These are phyloP conservation scores for Eonycteris spelaea DNA, from an alignment of 2,113 vertebrate genomes.

Conservation along the genomic window DNA sequence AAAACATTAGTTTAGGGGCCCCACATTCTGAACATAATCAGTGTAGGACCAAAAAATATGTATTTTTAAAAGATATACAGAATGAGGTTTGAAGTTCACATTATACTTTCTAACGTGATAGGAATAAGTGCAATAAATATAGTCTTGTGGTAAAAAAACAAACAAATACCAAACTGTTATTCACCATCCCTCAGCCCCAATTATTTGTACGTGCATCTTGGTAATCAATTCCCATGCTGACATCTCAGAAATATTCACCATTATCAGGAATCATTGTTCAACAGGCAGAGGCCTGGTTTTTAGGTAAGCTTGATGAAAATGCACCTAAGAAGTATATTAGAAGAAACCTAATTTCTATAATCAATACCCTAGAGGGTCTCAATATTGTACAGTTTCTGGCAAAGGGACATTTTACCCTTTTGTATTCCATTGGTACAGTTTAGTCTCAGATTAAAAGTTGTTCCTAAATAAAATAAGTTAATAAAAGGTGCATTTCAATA, in stretches of 20 bases:
- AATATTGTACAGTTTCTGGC: not conserved
- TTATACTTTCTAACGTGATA: not conserved
- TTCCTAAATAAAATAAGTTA: not conserved
- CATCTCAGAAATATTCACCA: not conserved
- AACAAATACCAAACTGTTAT: not conserved
- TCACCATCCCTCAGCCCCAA: fast-evolving
- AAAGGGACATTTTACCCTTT: not conserved
- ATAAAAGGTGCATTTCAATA: not conserved
- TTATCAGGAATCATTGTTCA: not conserved
- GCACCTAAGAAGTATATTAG: not conserved
- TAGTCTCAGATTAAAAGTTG: not conserved
- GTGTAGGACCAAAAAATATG: fast-evolving
- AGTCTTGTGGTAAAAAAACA: not conserved
- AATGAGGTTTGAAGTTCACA: not conserved
- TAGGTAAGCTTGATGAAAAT: not conserved
- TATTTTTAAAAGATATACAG: not conserved
- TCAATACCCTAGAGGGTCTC: not conserved
- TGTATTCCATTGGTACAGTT: not conserved
- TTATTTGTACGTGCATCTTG: not conserved
- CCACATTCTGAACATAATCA: not conserved
- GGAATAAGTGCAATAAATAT: not conserved
- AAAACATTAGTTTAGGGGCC: not conserved
- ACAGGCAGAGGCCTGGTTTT: not conserved
- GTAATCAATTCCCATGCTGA: not conserved
- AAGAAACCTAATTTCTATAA: not conserved